Evolutionary conservation across 2,888 invertebrate genomes (phyloP), one percentile per base, ranked within the genome.

Genomic region (Pyrrhosoma nymphula): DNA sequence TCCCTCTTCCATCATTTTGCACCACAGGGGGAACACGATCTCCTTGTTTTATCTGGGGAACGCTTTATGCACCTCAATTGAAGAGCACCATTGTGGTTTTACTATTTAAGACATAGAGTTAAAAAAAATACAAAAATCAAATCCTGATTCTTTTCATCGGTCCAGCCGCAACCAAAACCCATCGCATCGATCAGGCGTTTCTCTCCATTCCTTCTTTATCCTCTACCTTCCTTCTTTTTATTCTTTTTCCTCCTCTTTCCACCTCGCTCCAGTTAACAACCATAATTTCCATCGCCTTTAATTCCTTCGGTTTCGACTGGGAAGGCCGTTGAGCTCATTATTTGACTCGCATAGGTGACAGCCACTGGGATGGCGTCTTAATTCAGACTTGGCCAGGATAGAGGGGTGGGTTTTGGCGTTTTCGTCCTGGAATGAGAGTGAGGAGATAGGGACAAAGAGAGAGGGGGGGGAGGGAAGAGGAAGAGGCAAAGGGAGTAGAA

Each of bases 321-420:
- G 82, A 82, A 82, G 35, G 82, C 35, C 82, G 35, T 35, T 82
- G 82, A 35, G 35, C 12, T 82, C 82, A 82, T 47, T 82, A 82
- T 82, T 30, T 35, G 82, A 26, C 35, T 82, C 30, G 35, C 4
- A 18, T 35, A 82, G 82, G 82, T 82, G 82, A 82, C 82, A 82
- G 82, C 82, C 82, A n/a, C 47, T 3, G 82, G 82, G 35, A 82
- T 35, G 82, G 82, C 82, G 82, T 82, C 82, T 82, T 82, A 35
- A 82, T 82, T 3, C 35, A 14, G 14, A 82, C 82, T 12, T 35
- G 30, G 82, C 8, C 69, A 35, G 14, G 35, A 3, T 35, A 2
- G 18, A 10, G 82, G 82, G 35, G 30, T 82, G 30, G 35, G 82
- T 35, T 35, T 35, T 35, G 82, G 12, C 4, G 35, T 35, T 35